Conservation (phyloP, 2,888 invertebrate genomes). For the Blera fallax region DNA sequence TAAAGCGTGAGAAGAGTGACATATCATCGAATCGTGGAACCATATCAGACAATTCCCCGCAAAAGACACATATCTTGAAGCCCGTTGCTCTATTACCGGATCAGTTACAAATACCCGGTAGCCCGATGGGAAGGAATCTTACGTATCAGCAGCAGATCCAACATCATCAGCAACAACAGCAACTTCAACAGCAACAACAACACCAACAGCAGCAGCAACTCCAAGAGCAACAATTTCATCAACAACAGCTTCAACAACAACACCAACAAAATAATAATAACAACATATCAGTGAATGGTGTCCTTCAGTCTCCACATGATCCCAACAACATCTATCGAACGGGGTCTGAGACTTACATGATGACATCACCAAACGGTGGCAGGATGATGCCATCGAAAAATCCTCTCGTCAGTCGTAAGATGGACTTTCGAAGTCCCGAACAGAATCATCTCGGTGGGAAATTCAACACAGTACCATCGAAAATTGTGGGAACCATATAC, state of each 20-base stretch:
- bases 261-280: conserved; percentile 62
- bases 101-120: conserved; percentile 59
- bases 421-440: conserved; percentile 65
- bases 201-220: conserved; percentile 56
- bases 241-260: conserved; percentile 85
- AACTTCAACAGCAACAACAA: conserved; percentile 82
- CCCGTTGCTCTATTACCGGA: conserved; percentile 73
- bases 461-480: conserved; percentile 81
- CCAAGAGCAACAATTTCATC: conserved; percentile 44
- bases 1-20: conserved; percentile 83
- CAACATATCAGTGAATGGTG: conserved; percentile 65
- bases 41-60: conserved; percentile 74
- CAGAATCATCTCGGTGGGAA: conserved; percentile 75
- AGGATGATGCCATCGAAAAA: conserved; percentile 47
- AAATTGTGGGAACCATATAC: conserved; percentile 80
- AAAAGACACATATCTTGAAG: conserved; percentile 76
- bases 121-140: conserved; percentile 49
- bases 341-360: conserved; percentile 54
- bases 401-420: conserved; percentile 50
- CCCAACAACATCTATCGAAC: conserved; percentile 54
- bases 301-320: conserved; percentile 35
- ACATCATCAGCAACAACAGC: conserved; percentile 83
- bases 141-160: conserved; percentile 60
- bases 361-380: conserved; percentile 53
- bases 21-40: conserved; percentile 76